A percentile compares a stretch with the other conserved stretches of the same genome.
Evolutionary conservation across 2,888 invertebrate species (phyloP).

Genomic region (Torymus tubicola): DNA sequence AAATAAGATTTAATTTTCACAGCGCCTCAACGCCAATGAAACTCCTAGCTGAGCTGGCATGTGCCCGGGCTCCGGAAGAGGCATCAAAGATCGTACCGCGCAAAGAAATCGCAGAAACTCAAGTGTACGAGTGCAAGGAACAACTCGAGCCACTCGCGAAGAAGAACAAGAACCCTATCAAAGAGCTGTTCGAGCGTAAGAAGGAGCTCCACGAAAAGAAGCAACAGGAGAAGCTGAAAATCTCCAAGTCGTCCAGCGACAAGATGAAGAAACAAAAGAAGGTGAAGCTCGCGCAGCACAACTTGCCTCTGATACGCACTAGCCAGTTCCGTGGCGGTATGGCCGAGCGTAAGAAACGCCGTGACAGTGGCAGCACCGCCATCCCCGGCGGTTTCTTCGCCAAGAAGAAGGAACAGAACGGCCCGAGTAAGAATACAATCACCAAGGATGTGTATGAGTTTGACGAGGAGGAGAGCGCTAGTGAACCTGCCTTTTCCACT

Average conservation of each 20-base stretch:
- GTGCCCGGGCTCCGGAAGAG: constrained; percentile 68
- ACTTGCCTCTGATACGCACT: constrained; percentile 70
- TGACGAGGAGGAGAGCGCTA: constrained; percentile 73
- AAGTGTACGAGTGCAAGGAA: constrained; percentile 26
- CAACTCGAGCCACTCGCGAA: constrained; percentile 58
- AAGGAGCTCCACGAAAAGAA: constrained; percentile 72
- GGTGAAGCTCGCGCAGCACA: constrained; percentile 58
- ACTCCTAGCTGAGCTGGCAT: constrained; percentile 73
- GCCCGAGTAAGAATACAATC: constrained; percentile 42
- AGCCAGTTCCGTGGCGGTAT: constrained; percentile 67
- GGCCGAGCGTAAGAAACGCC: constrained; percentile 71
- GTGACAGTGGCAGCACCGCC: constrained; percentile 55
- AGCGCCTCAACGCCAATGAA: constrained; percentile 75
- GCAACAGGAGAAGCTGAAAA: constrained; percentile 64
- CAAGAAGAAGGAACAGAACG: constrained; percentile 33
- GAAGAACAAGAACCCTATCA: constrained; percentile 71
- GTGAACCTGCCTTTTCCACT: constrained; percentile 62
- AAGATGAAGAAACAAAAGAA: constrained; percentile 68
- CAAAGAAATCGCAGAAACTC: not conserved
- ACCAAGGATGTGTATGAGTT: constrained; percentile 74
- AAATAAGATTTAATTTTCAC: constrained; percentile 47
- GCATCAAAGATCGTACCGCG: constrained; percentile 16
- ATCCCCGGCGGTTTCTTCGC: not conserved
- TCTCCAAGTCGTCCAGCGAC: constrained; percentile 26
- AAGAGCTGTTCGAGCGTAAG: constrained; percentile 73